Conservation (phyloP, 2,888 invertebrate species). For the Siphonodentalium dalli region DNA sequence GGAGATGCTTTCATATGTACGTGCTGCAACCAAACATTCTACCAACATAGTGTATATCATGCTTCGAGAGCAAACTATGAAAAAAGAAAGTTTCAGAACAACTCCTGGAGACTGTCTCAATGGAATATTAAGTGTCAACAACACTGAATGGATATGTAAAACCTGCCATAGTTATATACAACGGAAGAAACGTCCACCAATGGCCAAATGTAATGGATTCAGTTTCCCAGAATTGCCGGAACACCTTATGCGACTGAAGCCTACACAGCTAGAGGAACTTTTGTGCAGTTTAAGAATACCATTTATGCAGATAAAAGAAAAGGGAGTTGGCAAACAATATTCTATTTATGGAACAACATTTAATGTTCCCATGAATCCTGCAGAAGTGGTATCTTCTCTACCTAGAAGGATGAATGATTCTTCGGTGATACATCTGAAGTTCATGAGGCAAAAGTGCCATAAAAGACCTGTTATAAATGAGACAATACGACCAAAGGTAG, state of each 20-base stretch:
- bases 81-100: constrained; percentile 4
- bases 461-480: constrained; percentile 17
- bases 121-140: constrained; percentile 1
- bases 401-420: constrained; percentile 20
- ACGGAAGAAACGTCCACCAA: constrained; percentile 10
- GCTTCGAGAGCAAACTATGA: not conserved
- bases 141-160: constrained; percentile 22
- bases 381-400: constrained; percentile 6
- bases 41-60: constrained; percentile 19
- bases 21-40: constrained; percentile 16
- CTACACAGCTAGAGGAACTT: constrained; percentile 24
- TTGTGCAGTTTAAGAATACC: constrained; percentile 18
- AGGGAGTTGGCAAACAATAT: constrained; percentile 21
- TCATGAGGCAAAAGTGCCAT: constrained; percentile 9
- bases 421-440: constrained; percentile 20
- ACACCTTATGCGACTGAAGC: not conserved
- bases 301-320: constrained; percentile 24
- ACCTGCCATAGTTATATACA: constrained; percentile 19
- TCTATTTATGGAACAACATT: constrained; percentile 24
- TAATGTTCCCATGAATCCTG: constrained; percentile 26
- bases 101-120: constrained; percentile 4
- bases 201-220: constrained; percentile 20
- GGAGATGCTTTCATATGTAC: constrained; percentile 20
- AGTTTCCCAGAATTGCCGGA: not conserved
- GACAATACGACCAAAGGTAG: constrained; percentile 19